These are phyloP conservation scores for Episyrphus balteatus DNA, from an alignment of 1,140 invertebrate species.

Conservation along the genomic window DNA sequence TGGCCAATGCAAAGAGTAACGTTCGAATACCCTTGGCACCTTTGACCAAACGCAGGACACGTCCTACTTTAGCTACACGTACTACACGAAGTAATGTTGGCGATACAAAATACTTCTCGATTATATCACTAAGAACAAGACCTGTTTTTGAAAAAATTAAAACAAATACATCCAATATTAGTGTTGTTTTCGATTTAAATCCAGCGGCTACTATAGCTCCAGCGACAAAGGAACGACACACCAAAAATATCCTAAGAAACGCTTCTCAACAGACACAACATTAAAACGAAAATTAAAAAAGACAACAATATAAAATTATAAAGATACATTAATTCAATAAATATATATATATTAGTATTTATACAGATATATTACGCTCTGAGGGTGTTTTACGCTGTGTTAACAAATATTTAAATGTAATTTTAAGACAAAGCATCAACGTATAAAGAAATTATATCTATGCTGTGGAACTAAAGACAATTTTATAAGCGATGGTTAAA, in stretches of 20 bases:
- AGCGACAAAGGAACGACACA: conserved; percentile 1
- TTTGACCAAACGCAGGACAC: conserved; percentile 92
- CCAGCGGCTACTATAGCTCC: neutral
- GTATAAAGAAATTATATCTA: neutral
- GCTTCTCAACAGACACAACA: conserved; percentile 1
- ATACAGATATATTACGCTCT: too few relatives aligned
- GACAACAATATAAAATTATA: too few relatives aligned
- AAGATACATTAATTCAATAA: too few relatives aligned
- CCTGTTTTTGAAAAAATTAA: conserved; percentile 43
- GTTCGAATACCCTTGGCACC: conserved; percentile 96
- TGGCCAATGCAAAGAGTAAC: conserved; percentile 91
- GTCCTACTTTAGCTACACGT: conserved; percentile 92
- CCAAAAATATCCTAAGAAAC: neutral
- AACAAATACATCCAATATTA: neutral
- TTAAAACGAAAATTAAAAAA: too few relatives aligned
- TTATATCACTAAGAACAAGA: conserved; percentile 88
- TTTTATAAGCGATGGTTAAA: neutral
- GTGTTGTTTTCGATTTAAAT: neutral
- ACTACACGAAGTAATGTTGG: conserved; percentile 94
- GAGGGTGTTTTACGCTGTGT: too few relatives aligned
- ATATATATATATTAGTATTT: too few relatives aligned
- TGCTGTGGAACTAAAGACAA: neutral
- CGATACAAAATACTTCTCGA: conserved; percentile 95
- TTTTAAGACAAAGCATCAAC: neutral
- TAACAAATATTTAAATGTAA: neutral